A percentile compares a stretch with the other conserved stretches of the same genome.
These are phyloP conservation scores for Camptogramma bilineatum DNA, from an alignment of 2,888 invertebrate genomes.

Conservation along the genomic window DNA sequence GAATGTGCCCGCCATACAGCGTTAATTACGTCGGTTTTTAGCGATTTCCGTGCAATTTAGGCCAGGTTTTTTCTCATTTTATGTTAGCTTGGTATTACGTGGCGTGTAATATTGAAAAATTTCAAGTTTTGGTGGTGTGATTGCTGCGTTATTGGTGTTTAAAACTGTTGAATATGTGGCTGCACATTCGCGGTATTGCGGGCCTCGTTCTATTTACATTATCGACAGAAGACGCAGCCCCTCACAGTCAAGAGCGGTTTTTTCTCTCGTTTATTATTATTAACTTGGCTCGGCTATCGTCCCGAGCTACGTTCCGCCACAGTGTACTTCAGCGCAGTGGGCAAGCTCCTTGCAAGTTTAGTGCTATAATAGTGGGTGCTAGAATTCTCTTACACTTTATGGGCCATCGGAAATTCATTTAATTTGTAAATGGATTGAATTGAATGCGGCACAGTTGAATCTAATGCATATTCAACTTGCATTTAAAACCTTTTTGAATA, in stretches of 20 bases:
- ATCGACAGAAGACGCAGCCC: constrained; percentile 76
- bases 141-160: constrained; percentile 39
- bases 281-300: constrained; percentile 67
- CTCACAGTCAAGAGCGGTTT: constrained; percentile 71
- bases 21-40: constrained; percentile 39
- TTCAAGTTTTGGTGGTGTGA: constrained; percentile 17
- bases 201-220: constrained; percentile 69
- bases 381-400: constrained; percentile 8
- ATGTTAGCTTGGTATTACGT: constrained; percentile 23
- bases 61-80: constrained; percentile 47
- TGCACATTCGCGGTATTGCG: constrained; percentile 60
- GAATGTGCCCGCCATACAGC: constrained; percentile 52
- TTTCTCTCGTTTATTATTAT: constrained; percentile 82
- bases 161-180: constrained; percentile 46
- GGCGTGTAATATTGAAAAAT: constrained; percentile 36
- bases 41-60: constrained; percentile 29
- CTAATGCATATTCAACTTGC: constrained; percentile 28
- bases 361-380: too few species aligned
- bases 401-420: constrained; percentile 17
- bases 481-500: constrained; percentile 29
- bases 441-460: constrained; percentile 19
- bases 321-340: constrained; percentile 32
- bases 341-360: constrained; percentile 18
- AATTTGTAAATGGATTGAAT: constrained; percentile 18
- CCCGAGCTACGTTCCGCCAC: constrained; percentile 44